Conservation (phyloP, 2,888 invertebrate species). For the Platycheirus rosarum region DNA sequence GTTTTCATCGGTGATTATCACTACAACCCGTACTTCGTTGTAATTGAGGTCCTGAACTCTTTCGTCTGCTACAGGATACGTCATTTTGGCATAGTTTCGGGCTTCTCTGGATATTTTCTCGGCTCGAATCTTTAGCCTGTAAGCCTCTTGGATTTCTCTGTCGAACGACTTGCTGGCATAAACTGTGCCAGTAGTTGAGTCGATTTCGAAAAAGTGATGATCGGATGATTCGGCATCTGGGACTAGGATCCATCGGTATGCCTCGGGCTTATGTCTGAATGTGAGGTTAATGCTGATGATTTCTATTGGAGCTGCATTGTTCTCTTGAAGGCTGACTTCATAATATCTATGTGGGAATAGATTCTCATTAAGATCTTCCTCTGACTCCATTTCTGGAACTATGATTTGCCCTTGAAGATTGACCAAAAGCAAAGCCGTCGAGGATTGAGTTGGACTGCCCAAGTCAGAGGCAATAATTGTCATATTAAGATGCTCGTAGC, state of each 20-base stretch:
- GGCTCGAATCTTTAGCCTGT: conserved; percentile 83
- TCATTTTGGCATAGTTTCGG: conserved; percentile 88
- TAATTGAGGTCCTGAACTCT: conserved; percentile 87
- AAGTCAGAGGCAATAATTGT: conserved; percentile 93
- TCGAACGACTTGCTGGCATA: conserved; percentile 89
- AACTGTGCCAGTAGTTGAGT: conserved; percentile 89
- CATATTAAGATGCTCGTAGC: conserved; percentile 86
- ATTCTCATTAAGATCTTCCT: conserved; percentile 75
- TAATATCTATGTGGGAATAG: conserved; percentile 89
- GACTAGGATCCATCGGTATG: conserved; percentile 86
- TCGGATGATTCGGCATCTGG: conserved; percentile 85
- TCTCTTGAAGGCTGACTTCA: conserved; percentile 92
- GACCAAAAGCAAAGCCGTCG: conserved; percentile 88
- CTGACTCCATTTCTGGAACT: conserved; percentile 82
- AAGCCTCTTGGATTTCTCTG: conserved; percentile 87
- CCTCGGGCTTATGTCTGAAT: conserved; percentile 86
- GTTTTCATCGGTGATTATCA: conserved; percentile 90
- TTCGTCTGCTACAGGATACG: conserved; percentile 90
- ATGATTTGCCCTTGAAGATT: conserved; percentile 84
- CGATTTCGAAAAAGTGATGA: conserved; percentile 88
- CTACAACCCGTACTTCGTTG: conserved; percentile 91
- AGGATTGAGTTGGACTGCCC: conserved; percentile 91
- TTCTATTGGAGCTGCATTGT: conserved; percentile 89
- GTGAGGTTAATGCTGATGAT: conserved; percentile 90
- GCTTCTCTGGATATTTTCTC: conserved; percentile 85